These are phyloP conservation scores for Euura lappo DNA, from an alignment of 1,140 invertebrate species.

Conservation along the genomic window DNA sequence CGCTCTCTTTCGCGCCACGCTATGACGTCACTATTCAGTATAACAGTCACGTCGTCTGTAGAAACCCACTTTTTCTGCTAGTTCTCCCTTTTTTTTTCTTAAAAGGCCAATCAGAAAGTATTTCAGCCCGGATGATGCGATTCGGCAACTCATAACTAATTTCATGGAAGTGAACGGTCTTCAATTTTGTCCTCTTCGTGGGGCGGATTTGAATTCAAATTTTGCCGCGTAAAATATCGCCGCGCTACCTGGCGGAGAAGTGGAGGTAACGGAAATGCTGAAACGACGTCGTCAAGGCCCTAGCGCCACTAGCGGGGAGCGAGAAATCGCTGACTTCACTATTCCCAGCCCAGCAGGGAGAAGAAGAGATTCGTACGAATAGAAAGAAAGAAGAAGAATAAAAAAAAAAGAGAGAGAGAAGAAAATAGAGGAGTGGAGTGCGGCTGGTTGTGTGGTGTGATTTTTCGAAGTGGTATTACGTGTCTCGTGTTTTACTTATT, in stretches of 20 bases:
- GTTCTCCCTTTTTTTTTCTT: too few species aligned
- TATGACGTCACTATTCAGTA: background rate
- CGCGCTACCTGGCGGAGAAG: too few species aligned
- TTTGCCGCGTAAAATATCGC: too few species aligned
- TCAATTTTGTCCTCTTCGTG: too few species aligned
- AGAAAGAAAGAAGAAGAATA: background rate
- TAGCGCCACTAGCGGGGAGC: background rate
- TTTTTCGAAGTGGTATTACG: background rate
- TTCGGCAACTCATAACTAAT: too few species aligned
- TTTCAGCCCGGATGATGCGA: too few species aligned
- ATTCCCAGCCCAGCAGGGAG: background rate
- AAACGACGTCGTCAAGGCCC: background rate
- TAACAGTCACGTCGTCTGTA: background rate
- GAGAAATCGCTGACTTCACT: background rate
- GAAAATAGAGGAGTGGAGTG: background rate
- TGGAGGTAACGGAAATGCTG: background rate
- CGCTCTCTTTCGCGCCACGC: background rate
- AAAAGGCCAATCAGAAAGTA: too few species aligned
- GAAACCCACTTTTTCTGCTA: too few species aligned
- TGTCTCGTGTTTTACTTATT: constrained; percentile 23
- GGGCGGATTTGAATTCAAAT: too few species aligned
- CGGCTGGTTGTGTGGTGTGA: background rate
- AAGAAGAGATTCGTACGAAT: background rate
- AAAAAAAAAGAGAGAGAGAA: background rate
- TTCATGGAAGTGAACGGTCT: too few species aligned